A percentile compares a stretch with the other conserved stretches of the same genome.
Conservation (phyloP, 2,113 vertebrate genomes). For the Melanocharis versteri region DNA sequence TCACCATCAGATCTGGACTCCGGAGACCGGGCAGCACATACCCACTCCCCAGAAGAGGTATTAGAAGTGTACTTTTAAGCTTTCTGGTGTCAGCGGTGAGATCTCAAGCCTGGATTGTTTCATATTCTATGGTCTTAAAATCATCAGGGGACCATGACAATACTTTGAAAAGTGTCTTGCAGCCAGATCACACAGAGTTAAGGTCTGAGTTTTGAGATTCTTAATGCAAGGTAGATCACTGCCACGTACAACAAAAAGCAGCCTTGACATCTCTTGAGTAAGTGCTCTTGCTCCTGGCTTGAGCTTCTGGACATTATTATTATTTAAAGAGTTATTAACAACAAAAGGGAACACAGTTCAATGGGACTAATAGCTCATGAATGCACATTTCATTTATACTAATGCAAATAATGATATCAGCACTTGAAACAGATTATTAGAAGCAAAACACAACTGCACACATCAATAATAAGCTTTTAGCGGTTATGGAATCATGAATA, state of each 20-base stretch:
- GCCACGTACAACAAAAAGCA: not conserved
- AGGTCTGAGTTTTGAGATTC: not conserved
- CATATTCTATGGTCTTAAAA: not conserved
- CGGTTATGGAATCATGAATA: not conserved
- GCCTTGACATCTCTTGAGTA: not conserved
- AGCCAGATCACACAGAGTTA: not conserved
- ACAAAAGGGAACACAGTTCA: not conserved
- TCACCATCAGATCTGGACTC: not conserved
- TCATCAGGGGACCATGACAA: not conserved
- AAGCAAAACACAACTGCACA: not conserved
- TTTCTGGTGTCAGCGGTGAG: not conserved
- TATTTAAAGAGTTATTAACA: slow-evolving; percentile 2
- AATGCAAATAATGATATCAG: not conserved
- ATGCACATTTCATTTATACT: not conserved
- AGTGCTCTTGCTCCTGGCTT: not conserved
- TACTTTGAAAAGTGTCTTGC: not conserved
- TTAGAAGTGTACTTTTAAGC: not conserved
- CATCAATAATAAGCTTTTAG: not conserved
- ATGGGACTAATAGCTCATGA: not conserved
- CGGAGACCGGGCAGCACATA: not conserved
- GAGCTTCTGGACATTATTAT: not conserved
- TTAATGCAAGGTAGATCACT: not conserved
- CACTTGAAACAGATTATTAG: not conserved
- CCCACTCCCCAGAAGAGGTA: not conserved
- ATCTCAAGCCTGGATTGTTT: not conserved